Conservation (phyloP, 2,888 invertebrate species). For the Mesochorus sp. region DNA sequence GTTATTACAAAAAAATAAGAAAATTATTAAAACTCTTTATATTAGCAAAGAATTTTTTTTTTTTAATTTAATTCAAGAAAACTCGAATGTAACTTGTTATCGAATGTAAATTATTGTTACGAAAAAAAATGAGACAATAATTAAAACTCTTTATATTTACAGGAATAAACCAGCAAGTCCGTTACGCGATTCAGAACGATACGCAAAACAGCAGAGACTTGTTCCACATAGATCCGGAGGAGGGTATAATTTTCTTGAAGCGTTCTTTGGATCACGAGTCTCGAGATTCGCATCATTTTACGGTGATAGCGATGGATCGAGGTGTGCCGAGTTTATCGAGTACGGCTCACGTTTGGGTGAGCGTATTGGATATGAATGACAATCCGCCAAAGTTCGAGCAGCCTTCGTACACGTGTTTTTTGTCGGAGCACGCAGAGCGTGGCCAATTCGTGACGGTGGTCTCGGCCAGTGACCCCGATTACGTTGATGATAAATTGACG, state of each 20-base stretch:
- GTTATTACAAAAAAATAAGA: no score
- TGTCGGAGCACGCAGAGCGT: conserved; percentile 91
- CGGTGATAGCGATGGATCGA: conserved; percentile 91
- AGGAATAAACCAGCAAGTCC: conserved; percentile 86
- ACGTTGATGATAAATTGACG: conserved; percentile 88
- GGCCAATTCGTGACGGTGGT: conserved; percentile 95
- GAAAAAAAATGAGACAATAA: not conserved
- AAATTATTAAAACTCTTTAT: no score
- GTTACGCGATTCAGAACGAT: conserved; percentile 88
- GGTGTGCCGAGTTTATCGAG: conserved; percentile 92
- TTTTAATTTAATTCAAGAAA: not conserved
- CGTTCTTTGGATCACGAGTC: conserved; percentile 92
- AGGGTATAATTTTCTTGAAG: conserved; percentile 91
- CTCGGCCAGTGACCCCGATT: conserved; percentile 94
- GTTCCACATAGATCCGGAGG: conserved; percentile 90
- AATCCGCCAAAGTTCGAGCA: conserved; percentile 94
- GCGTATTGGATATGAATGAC: conserved; percentile 95
- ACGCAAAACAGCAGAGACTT: conserved; percentile 86
- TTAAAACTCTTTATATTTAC: conserved; percentile 60
- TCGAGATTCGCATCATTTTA: conserved; percentile 88
- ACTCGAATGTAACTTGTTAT: not conserved
- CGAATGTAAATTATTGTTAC: not conserved
- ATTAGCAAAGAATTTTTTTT: not conserved
- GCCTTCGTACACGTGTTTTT: conserved; percentile 88
- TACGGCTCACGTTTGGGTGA: conserved; percentile 92